Percentiles rank a stretch among this genome's conserved stretches.
phyloP scores from a whole-genome alignment of 2,797 vertebrate genomes.

The Bucorvus abyssinicus region DNA sequence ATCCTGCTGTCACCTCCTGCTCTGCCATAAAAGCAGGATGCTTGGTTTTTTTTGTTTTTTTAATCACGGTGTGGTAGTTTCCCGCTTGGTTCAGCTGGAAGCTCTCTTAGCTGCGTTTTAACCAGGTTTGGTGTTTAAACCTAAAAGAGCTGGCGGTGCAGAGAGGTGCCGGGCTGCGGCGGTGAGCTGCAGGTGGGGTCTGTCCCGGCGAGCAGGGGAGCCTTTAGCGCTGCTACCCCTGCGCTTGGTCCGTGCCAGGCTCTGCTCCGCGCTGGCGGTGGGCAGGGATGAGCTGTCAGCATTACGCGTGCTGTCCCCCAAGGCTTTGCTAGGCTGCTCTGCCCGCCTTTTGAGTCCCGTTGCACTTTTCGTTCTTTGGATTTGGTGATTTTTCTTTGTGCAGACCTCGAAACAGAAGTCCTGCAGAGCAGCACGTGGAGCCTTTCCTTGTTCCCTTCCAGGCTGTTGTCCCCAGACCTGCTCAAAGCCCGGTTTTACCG shows the following conservation, averaged over 20 bases:
- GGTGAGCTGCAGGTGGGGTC: rapidly evolving
- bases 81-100: neutral
- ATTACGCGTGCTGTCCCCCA: rapidly evolving
- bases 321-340: neutral
- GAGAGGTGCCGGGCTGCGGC: neutral
- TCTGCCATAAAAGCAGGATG: neutral
- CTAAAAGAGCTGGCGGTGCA: neutral
- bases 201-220: rapidly evolving
- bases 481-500: neutral
- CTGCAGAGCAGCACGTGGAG: neutral
- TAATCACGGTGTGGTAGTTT: rapidly evolving
- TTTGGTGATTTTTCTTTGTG: neutral
- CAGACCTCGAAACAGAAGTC: neutral
- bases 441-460: neutral
- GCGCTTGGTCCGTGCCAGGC: neutral
- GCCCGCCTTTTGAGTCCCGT: too few relatives aligned
- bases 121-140: neutral
- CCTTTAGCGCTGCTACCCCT: neutral
- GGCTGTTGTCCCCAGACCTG: neutral
- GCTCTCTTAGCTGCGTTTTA: neutral
- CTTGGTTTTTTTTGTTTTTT: neutral
- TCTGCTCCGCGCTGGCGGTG: rapidly evolving
- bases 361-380: rapidly evolving
- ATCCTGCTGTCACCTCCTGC: neutral
- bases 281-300: neutral